Base-by-base conservation (phyloP, 1,140 invertebrate species). In the Pemphigus obesinymphae region DNA sequence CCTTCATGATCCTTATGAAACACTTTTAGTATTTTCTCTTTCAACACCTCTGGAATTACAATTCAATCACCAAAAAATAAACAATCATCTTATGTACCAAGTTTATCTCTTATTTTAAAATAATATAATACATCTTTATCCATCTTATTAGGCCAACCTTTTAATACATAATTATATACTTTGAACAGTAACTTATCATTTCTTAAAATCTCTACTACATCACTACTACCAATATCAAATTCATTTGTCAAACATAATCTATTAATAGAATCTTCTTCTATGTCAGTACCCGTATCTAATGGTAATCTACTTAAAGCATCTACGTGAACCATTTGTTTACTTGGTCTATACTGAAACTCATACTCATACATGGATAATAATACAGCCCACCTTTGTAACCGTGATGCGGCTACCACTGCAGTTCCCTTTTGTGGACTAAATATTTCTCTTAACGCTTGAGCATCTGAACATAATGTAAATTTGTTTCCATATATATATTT, bases 401-500 rank as follows among this genome's bases (percentile, higher is more conserved):
- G 26, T 20, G 13, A 50, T 0, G 1, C 48, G 15, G 48, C 17
- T 0, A 45, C 43, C 8, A 45, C 43, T 15, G 43, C 6, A 13
- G 43, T 45, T 0, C 43, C 43, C 15, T n/a, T n/a, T n/a, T n/a
- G n/a, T n/a, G n/a, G n/a, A n/a, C n/a, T n/a, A n/a, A n/a, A n/a
- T n/a, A n/a, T 45, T 45, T 13, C 15, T 0, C 2, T 45, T 13
- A 45, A 45, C 7, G 43, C 7, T 45, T 45, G 11, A 45, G 43
- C 6, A 68, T 82, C 66, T 13, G 61, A 61, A 68, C 37, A 45
- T 20, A 82, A 55, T 20, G 17, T 58, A 26, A 82, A 82, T n/a
- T 58, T 31, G 4, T 50, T 37, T 45, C 72, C 82, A 76, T 76
- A 82, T 15, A 76, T 73, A 81, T 89, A 90, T 68, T 90, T 84